Conservation (phyloP, 1,140 invertebrate genomes). For the Megalopta genalis region DNA sequence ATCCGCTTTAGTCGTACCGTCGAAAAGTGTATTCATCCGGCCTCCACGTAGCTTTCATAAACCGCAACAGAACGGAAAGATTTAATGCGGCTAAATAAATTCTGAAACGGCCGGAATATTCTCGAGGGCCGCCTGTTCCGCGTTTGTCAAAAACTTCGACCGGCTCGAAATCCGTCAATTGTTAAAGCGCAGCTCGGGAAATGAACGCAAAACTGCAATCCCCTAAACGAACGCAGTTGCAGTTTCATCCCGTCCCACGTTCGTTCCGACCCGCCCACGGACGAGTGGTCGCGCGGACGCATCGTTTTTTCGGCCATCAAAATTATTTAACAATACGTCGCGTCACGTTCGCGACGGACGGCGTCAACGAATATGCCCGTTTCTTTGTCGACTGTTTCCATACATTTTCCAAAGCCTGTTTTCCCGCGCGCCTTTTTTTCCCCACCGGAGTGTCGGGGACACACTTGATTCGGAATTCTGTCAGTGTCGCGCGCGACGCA, state of each 20-base stretch:
- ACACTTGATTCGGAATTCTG: neutral
- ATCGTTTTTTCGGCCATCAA: constrained; percentile 5
- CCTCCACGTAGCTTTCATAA: too few species aligned
- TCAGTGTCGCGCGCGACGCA: neutral
- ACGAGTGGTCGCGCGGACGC: neutral
- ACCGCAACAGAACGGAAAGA: too few species aligned
- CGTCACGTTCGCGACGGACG: too few species aligned
- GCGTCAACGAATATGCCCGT: neutral
- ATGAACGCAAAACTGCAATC: constrained; percentile 13
- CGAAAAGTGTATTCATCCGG: too few species aligned
- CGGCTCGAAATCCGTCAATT: neutral
- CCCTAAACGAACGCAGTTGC: neutral
- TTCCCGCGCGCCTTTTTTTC: neutral
- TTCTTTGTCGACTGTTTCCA: neutral
- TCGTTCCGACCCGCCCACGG: neutral
- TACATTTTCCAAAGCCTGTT: neutral
- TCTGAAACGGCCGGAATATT: too few species aligned
- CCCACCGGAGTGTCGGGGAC: neutral
- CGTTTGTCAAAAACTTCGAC: neutral
- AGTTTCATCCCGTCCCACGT: constrained; percentile 3
- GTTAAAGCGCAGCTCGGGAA: neutral
- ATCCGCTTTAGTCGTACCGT: too few species aligned
- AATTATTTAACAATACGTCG: constrained; percentile 22
- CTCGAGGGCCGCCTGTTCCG: neutral
- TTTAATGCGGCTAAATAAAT: too few species aligned